Conservation (phyloP, 2,888 invertebrate species). For the Drosophila niveifrons region DNA sequence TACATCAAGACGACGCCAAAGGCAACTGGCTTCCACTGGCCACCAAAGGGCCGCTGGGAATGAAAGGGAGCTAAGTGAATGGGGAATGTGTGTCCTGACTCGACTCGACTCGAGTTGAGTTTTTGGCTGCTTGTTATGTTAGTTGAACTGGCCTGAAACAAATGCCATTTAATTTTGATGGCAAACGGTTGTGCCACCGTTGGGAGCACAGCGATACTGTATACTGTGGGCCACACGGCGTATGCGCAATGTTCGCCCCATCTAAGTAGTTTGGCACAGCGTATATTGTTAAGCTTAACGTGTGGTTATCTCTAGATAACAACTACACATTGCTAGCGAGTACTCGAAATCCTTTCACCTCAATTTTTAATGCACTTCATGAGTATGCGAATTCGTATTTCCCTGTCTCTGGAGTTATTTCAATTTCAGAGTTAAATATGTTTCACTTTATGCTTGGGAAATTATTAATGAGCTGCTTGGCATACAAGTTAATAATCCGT, state of each 20-base stretch:
- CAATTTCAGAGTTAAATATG: conserved; percentile 33
- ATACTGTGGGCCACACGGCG: conserved; percentile 23
- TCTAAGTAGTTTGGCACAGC: conserved; percentile 18
- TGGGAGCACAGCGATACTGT: conserved; percentile 36
- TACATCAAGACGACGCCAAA: conserved; percentile 59
- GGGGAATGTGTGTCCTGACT: conserved; percentile 40
- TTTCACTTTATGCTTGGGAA: conserved; percentile 31
- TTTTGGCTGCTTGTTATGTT: conserved; percentile 48
- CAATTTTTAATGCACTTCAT: conserved; percentile 32
- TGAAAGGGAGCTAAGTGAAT: conserved; percentile 43
- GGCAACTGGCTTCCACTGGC: conserved; percentile 43
- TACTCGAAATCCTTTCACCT: conserved; percentile 17
- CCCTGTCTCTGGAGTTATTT: conserved; percentile 21
- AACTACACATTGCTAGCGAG: not conserved
- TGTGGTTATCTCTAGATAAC: conserved; percentile 22
- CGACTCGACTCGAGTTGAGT: conserved; percentile 6
- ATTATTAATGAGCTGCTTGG: conserved; percentile 67
- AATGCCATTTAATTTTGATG: conserved; percentile 73
- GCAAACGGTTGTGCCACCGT: conserved; percentile 56
- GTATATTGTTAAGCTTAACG: conserved; percentile 22
- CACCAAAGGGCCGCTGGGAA: conserved; percentile 46
- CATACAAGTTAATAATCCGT: conserved; percentile 59
- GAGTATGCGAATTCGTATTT: conserved; percentile 1
- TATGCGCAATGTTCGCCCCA: conserved; percentile 51
- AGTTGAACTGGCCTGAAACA: conserved; percentile 49